These are phyloP conservation scores for Ephydatia muelleri DNA, from an alignment of 37 sponge, comb jelly and placozoan genomes.

Conservation along the genomic window DNA sequence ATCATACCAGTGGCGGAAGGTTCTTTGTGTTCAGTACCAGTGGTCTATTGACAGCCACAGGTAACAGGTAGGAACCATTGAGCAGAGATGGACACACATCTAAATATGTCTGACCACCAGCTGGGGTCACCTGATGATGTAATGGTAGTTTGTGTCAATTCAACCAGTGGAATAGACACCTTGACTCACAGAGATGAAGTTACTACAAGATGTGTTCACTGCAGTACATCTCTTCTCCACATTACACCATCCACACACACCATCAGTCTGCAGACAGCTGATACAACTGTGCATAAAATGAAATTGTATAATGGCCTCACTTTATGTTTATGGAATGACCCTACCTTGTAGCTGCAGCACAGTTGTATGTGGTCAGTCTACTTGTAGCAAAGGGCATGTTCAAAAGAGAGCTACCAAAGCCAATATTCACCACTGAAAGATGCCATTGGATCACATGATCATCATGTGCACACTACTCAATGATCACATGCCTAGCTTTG, in stretches of 20 bases:
- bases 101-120: not conserved
- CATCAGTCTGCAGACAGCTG: slow-evolving; percentile 27
- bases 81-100: slow-evolving; percentile 42
- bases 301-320: too few species aligned
- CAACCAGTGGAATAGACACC: too few species aligned
- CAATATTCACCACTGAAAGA: slow-evolving; percentile 18
- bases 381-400: slow-evolving; percentile 28
- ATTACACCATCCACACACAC: slow-evolving; percentile 49
- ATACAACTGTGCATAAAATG: slow-evolving; percentile 35
- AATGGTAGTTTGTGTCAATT: too few species aligned
- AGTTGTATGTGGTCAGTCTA: slow-evolving; percentile 28
- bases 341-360: slow-evolving; percentile 32
- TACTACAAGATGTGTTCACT: slow-evolving; percentile 6
- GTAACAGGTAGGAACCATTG: slow-evolving; percentile 24
- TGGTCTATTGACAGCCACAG: slow-evolving; percentile 10
- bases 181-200: slow-evolving; percentile 2
- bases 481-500: not conserved
- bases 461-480: not conserved
- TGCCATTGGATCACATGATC: not conserved
- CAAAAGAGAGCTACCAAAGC: slow-evolving; percentile 32
- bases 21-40: slow-evolving; percentile 42
- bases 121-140: too few species aligned
- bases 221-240: slow-evolving; percentile 48
- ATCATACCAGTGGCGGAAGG: slow-evolving; percentile 28
- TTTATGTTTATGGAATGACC: too few species aligned